Percentiles rank a stretch among this genome's conserved stretches.
Evolutionary conservation across 2,113 vertebrate genomes (phyloP).

Genomic region (Leptosomus discolor): DNA sequence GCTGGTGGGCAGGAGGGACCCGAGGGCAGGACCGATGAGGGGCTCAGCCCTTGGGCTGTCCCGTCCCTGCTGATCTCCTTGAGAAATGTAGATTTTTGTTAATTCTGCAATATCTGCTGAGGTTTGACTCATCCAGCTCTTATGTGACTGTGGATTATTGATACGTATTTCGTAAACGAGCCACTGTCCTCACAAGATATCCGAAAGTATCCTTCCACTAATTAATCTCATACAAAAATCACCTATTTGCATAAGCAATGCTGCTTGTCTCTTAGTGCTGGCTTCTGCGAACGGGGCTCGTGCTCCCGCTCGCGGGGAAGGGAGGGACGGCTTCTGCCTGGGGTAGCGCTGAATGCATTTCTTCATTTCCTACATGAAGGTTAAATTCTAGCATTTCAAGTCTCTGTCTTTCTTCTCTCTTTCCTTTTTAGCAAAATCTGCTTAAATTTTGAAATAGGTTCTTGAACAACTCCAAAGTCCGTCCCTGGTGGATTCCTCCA

Average conservation of each 20-base stretch:
- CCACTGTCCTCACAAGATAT: not conserved
- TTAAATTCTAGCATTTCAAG: not conserved
- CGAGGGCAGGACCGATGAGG: rapidly evolving
- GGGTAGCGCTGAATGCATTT: not conserved
- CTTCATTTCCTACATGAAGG: not conserved
- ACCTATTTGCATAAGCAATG: not conserved
- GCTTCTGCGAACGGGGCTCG: not conserved
- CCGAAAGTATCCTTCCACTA: not conserved
- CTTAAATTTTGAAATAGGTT: constrained; percentile 53
- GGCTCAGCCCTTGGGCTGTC: not conserved
- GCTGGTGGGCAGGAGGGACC: not conserved
- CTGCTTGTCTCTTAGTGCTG: not conserved
- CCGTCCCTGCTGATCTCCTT: not conserved
- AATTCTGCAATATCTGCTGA: rapidly evolving
- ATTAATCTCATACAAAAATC: not conserved
- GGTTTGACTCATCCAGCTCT: not conserved
- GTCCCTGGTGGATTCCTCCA: constrained; percentile 45
- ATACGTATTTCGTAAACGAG: rapidly evolving
- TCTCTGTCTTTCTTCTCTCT: not conserved
- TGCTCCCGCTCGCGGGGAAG: rapidly evolving
- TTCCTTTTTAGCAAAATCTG: constrained; percentile 45
- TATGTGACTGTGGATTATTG: rapidly evolving
- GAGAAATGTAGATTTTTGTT: rapidly evolving
- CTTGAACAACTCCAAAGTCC: constrained; percentile 5
- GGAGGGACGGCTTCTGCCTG: not conserved